Evolutionary conservation across 2,797 vertebrate genomes (phyloP).

Genomic region (Muraenolepis orangiensis): DNA sequence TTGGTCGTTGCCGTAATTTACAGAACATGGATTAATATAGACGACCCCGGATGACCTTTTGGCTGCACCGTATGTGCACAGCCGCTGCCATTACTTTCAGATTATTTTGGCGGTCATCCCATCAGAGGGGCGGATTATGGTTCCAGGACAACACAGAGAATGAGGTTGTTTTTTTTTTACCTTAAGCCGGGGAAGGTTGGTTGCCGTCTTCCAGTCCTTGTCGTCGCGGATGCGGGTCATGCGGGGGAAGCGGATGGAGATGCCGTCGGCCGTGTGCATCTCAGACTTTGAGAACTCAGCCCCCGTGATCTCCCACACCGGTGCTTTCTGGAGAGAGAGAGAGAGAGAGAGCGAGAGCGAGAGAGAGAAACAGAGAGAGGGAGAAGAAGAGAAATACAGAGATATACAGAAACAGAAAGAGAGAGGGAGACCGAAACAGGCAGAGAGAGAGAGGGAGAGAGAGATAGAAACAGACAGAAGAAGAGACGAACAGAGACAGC

Average conservation of each 20-base stretch:
- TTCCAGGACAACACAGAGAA: neutral
- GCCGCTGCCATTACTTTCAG: neutral
- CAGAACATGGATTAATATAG: neutral
- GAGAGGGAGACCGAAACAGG: neutral
- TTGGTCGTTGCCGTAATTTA: neutral
- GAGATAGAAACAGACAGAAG: too few relatives aligned
- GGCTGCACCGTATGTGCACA: neutral
- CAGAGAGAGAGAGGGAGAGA: conserved; percentile 6
- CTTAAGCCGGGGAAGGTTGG: conserved; percentile 88
- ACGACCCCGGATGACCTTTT: neutral
- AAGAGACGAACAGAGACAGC: too few relatives aligned
- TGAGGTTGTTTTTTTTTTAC: conserved; percentile 53
- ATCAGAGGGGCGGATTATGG: neutral
- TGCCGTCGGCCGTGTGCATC: conserved; percentile 96
- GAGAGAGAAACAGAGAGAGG: too few relatives aligned
- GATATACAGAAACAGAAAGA: too few relatives aligned
- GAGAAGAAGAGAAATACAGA: neutral
- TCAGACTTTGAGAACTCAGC: conserved; percentile 96
- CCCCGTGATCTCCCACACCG: conserved; percentile 97
- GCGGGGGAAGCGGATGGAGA: conserved; percentile 97
- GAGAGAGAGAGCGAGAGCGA: neutral
- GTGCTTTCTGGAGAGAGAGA: conserved; percentile 84
- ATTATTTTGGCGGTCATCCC: neutral
- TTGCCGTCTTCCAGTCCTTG: conserved; percentile 95
- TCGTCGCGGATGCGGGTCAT: conserved; percentile 94